Conservation (phyloP, 1,140 invertebrate genomes). For the Pseudomyrmex cubaensis region DNA sequence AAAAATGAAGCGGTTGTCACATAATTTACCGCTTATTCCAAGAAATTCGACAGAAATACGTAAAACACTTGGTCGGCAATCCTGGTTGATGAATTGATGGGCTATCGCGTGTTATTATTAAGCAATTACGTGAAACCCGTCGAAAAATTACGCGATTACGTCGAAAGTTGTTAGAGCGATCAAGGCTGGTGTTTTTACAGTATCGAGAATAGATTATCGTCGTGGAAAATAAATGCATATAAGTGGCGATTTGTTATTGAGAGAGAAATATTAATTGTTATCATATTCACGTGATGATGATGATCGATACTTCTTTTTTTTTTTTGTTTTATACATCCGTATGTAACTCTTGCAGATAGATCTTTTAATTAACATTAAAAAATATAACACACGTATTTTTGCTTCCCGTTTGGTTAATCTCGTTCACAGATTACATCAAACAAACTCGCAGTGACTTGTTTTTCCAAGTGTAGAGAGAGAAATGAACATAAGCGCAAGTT, state of each 20-base stretch:
- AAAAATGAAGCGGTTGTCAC: too few relatives aligned
- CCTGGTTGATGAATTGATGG: too few relatives aligned
- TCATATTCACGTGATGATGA: neutral
- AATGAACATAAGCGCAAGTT: too few relatives aligned
- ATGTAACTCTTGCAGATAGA: neutral
- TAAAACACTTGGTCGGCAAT: too few relatives aligned
- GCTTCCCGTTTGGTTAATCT: neutral
- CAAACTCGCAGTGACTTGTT: too few relatives aligned
- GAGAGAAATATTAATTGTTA: neutral
- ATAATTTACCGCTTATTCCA: too few relatives aligned
- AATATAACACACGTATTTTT: neutral
- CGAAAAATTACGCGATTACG: neutral
- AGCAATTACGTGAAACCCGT: neutral
- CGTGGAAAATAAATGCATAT: neutral
- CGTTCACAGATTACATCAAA: too few relatives aligned
- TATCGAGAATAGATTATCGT: neutral
- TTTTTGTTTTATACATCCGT: neutral
- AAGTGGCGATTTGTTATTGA: constrained; percentile 2
- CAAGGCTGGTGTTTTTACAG: neutral
- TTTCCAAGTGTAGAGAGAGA: neutral
- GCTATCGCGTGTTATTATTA: neutral
- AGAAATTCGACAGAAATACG: too few relatives aligned
- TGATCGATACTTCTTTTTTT: too few relatives aligned
- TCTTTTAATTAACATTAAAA: neutral
- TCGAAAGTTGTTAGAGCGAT: neutral